A percentile compares a stretch with the other conserved stretches of the same genome.
Conservation (phyloP, 2,888 invertebrate species). For the Plebejus melissa region DNA sequence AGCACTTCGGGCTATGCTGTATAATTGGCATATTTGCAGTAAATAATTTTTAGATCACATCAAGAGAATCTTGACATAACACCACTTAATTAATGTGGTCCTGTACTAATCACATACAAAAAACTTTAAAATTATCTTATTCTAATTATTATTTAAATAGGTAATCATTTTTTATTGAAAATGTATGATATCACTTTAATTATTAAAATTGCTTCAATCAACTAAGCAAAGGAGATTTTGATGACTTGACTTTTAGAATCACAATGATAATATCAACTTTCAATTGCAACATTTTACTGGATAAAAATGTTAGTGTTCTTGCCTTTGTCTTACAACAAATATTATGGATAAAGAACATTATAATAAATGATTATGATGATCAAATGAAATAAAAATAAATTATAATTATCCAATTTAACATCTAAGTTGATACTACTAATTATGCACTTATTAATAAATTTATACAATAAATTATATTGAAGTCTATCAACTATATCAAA, state of each 20-base stretch:
- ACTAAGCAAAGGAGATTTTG: no score
- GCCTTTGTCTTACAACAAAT: not conserved
- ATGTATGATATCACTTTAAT: not conserved
- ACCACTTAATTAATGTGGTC: not conserved
- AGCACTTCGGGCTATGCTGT: constrained; percentile 78
- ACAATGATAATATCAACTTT: no score
- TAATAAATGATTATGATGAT: not conserved
- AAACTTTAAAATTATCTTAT: not conserved
- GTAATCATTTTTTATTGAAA: not conserved
- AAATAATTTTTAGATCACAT: constrained; percentile 50
- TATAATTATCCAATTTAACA: no score
- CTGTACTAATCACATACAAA: constrained; percentile 14
- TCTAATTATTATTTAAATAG: no score
- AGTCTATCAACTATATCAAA: no score
- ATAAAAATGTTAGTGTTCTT: not conserved
- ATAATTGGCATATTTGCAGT: constrained; percentile 78
- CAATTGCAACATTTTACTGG: no score
- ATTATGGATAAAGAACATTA: no score
- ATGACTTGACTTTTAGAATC: no score
- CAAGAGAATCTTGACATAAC: not conserved
- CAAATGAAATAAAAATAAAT: not conserved
- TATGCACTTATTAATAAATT: not conserved
- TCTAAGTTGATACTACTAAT: not conserved
- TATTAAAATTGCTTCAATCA: no score
- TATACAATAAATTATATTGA: not conserved